These are phyloP conservation scores for Eptesicus fuscus DNA, from an alignment of 2,113 vertebrate genomes.

Conservation along the genomic window DNA sequence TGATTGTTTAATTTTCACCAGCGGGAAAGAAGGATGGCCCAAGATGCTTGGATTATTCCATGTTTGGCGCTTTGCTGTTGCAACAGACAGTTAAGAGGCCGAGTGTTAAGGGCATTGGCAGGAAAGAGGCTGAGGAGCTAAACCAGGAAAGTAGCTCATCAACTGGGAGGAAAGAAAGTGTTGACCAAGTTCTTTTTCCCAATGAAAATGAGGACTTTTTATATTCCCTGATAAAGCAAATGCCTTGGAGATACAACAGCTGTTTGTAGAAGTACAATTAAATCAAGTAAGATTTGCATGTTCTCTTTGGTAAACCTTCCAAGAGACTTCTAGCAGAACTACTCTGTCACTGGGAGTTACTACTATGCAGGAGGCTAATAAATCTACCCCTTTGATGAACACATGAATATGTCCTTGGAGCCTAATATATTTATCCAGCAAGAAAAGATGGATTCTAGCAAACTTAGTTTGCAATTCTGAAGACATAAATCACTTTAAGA, in stretches of 20 bases:
- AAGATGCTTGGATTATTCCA: not conserved
- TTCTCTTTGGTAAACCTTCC: constrained; percentile 46
- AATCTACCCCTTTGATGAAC: constrained; percentile 54
- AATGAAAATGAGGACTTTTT: constrained; percentile 56
- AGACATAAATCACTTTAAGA: constrained; percentile 63
- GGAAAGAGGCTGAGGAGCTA: not conserved
- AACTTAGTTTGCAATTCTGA: constrained; percentile 50
- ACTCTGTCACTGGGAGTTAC: constrained; percentile 43
- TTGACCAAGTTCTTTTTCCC: not conserved
- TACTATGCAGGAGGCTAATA: constrained; percentile 46
- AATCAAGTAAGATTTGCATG: constrained; percentile 60
- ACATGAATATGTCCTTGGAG: constrained; percentile 53
- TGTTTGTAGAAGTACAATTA: constrained; percentile 58
- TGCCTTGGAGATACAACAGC: constrained; percentile 53
- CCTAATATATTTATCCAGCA: constrained; percentile 57
- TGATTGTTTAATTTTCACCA: not conserved
- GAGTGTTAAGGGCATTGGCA: not conserved
- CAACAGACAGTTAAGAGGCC: not conserved
- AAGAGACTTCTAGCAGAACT: constrained; percentile 47
- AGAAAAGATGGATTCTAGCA: constrained; percentile 55
- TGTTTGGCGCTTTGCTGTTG: not conserved
- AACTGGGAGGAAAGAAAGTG: not conserved
- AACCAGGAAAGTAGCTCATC: not conserved
- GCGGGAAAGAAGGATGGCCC: not conserved
- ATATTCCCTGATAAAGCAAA: constrained; percentile 44